A percentile compares a stretch with the other conserved stretches of the same genome.
Evolutionary conservation across 2,113 vertebrate genomes (phyloP).

Genomic region (Hippocampus guttulatus): DNA sequence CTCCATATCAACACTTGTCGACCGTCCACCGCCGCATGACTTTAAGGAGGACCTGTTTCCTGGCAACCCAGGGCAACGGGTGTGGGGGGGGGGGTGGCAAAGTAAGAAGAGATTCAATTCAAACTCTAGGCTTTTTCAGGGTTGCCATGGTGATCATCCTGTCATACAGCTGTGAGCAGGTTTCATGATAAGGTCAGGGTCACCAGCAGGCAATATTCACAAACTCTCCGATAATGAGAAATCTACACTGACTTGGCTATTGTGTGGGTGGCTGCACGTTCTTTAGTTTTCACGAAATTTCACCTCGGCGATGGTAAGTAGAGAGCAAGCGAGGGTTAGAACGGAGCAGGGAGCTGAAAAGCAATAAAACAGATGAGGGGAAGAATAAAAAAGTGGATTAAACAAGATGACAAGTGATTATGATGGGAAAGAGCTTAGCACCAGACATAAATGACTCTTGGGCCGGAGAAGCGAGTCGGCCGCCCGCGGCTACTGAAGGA

Average conservation of each 20-base stretch:
- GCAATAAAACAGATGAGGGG: constrained; percentile 17
- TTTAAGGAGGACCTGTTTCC: constrained; percentile 44
- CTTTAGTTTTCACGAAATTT: not conserved
- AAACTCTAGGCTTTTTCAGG: constrained; percentile 4
- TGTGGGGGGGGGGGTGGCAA: not conserved
- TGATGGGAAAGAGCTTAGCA: constrained; percentile 22
- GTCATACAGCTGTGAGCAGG: not conserved
- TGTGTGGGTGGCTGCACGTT: not conserved
- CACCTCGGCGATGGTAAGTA: not conserved
- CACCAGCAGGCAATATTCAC: not conserved
- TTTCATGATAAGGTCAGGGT: constrained; percentile 2
- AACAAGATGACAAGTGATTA: constrained; percentile 40
- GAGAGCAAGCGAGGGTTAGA: not conserved
- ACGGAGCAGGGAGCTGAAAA: constrained; percentile 5
- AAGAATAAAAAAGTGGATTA: constrained; percentile 19
- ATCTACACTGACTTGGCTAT: not conserved
- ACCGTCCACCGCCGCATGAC: constrained; percentile 29
- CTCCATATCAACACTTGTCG: constrained; percentile 18
- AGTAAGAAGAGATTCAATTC: constrained; percentile 2
- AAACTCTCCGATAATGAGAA: not conserved
- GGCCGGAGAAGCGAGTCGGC: constrained; percentile 30
- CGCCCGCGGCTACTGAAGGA: constrained; percentile 21
- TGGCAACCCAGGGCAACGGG: constrained; percentile 33
- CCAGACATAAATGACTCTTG: constrained; percentile 25
- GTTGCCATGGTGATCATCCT: constrained; percentile 11